Conservation (phyloP, 37 sponge, comb jelly and placozoan genomes). For the Beroe ovata region DNA sequence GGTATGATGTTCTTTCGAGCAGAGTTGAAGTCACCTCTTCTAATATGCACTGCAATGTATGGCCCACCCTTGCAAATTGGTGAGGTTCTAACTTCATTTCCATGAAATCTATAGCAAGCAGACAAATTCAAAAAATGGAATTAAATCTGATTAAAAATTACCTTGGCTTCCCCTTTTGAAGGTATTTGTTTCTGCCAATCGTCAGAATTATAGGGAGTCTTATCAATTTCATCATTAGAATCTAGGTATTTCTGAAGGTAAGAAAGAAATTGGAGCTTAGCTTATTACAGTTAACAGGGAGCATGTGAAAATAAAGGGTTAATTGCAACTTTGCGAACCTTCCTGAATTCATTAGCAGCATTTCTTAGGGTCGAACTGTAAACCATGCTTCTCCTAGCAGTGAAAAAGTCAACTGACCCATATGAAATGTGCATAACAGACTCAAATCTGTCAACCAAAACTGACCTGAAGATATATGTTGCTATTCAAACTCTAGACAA, state of each 20-base stretch:
- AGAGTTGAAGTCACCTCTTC: constrained; percentile 68
- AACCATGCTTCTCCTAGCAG: background rate
- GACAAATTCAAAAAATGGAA: no score
- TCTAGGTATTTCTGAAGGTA: background rate
- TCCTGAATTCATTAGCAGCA: background rate
- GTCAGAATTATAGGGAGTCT: background rate
- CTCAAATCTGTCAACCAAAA: background rate
- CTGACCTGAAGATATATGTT: background rate
- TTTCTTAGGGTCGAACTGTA: background rate
- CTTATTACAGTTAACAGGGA: no score
- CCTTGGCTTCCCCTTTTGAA: background rate
- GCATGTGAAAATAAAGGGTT: no score
- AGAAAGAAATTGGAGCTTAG: no score
- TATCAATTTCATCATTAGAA: background rate
- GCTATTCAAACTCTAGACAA: no score
- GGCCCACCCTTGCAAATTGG: constrained; percentile 74
- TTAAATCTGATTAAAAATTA: no score
- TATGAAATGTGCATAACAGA: background rate
- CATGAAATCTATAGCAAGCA: no score
- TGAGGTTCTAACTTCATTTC: no score
- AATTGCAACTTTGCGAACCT: no score
- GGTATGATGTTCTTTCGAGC: constrained; percentile 71
- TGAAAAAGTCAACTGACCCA: background rate
- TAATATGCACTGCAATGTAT: constrained; percentile 83
- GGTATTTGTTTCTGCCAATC: background rate